These are phyloP conservation scores for Leucosticte australis DNA, from an alignment of 2,113 vertebrate species.

Conservation along the genomic window DNA sequence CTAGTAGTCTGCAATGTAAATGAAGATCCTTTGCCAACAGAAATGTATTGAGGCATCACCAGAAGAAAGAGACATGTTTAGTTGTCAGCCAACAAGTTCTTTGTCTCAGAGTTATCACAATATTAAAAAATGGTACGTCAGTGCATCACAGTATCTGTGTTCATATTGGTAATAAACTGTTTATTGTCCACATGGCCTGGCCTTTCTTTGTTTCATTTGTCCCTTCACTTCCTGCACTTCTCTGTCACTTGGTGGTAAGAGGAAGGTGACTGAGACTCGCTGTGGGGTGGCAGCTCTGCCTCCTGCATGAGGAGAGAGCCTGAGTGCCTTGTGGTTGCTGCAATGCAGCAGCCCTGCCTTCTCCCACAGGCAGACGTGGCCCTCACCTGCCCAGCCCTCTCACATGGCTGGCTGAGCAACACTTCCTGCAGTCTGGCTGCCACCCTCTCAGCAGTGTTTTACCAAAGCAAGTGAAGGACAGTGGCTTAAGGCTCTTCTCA, in stretches of 20 bases:
- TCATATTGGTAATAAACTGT: conserved; percentile 92
- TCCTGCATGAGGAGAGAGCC: background rate
- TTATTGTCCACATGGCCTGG: conserved; percentile 76
- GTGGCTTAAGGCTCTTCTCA: background rate
- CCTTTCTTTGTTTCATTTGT: conserved; percentile 26
- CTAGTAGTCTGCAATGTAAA: conserved; percentile 71
- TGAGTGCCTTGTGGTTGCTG: background rate
- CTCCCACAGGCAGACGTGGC: accelerated
- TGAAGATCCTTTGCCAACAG: conserved; percentile 75
- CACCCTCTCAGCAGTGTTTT: background rate
- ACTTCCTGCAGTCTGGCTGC: background rate
- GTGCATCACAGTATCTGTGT: conserved; percentile 79
- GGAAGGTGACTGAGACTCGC: background rate
- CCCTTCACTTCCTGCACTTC: background rate
- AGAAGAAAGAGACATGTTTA: conserved; percentile 71
- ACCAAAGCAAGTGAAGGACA: background rate
- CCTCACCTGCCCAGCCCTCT: background rate
- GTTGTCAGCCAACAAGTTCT: conserved; percentile 70
- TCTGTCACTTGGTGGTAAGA: background rate
- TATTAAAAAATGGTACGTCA: conserved; percentile 77
- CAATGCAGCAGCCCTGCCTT: background rate
- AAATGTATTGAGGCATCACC: conserved; percentile 74
- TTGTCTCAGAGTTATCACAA: conserved; percentile 70
- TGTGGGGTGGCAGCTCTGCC: background rate
- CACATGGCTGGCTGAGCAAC: accelerated